Conservation (phyloP, 92 coral and sea anemone species). For the Zoanthus sansibaricus region DNA sequence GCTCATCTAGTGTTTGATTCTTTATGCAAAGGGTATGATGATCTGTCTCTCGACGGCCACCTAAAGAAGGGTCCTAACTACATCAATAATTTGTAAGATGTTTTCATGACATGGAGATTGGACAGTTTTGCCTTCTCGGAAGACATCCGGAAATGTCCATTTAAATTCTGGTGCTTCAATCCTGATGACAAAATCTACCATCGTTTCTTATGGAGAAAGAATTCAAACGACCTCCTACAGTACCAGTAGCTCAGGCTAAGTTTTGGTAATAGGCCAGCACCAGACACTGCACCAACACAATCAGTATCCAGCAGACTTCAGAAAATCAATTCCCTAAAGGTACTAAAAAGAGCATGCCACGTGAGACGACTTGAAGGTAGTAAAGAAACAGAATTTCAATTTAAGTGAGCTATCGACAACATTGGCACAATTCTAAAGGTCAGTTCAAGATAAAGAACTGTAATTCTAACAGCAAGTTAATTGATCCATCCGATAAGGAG, state of each 20-base stretch:
- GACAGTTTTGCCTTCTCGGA: conserved; percentile 56
- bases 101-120: conserved; percentile 69
- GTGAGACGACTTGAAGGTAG: conserved; percentile 69
- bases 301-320: conserved; percentile 57
- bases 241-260: conserved; percentile 69
- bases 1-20: conserved; percentile 53
- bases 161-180: conserved; percentile 51
- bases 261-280: conserved; percentile 73
- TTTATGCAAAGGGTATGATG: conserved; percentile 36
- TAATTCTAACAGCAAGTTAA: conserved; percentile 49
- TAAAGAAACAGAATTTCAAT: conserved; percentile 38
- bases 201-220: conserved; percentile 71
- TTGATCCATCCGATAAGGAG: conserved; percentile 49
- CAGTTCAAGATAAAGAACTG: conserved; percentile 57
- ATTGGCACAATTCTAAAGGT: conserved; percentile 63
- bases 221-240: conserved; percentile 46
- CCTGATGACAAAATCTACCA: conserved; percentile 73
- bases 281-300: conserved; percentile 64
- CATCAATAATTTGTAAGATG: conserved; percentile 52
- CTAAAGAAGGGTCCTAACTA: conserved; percentile 51
- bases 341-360: conserved; percentile 55
- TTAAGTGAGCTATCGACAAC: conserved; percentile 48
- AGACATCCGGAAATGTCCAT: conserved; percentile 70
- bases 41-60: conserved; percentile 35
- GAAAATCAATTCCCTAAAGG: conserved; percentile 12